These are phyloP conservation scores for Campylomormyrus tamandua DNA, from an alignment of 2,113 vertebrate genomes.

Conservation along the genomic window DNA sequence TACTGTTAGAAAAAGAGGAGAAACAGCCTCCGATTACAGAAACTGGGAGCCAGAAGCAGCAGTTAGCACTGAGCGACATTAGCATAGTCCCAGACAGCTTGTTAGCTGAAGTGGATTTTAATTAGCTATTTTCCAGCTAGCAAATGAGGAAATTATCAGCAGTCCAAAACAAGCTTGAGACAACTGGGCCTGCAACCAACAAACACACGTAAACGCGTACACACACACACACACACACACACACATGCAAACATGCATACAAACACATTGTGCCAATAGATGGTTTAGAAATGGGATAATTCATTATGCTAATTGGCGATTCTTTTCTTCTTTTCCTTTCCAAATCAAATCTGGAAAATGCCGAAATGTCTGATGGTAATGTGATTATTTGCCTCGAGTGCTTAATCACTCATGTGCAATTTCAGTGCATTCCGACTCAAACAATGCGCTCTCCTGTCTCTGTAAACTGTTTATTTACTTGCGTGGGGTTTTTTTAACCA, in stretches of 20 bases:
- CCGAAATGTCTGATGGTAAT: slow-evolving; percentile 21
- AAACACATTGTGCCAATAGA: slow-evolving; percentile 44
- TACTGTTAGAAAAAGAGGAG: slow-evolving; percentile 58
- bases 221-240: slow-evolving; percentile 27
- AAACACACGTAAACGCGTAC: slow-evolving; percentile 31
- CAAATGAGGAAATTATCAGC: slow-evolving; percentile 94
- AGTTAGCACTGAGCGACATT: slow-evolving; percentile 82
- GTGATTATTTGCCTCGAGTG: slow-evolving; percentile 32
- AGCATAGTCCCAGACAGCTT: slow-evolving; percentile 93
- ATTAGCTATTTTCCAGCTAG: slow-evolving; percentile 98
- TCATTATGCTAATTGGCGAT: slow-evolving; percentile 40
- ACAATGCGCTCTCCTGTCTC: slow-evolving; percentile 23
- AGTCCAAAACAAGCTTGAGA: slow-evolving; percentile 85
- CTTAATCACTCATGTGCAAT: slow-evolving; percentile 40
- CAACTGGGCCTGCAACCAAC: slow-evolving; percentile 71
- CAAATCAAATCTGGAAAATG: slow-evolving; percentile 34
- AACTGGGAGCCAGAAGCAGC: slow-evolving; percentile 76
- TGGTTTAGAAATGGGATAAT: slow-evolving; percentile 46
- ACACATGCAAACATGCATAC: slow-evolving; percentile 13
- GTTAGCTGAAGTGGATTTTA: slow-evolving; percentile 98
- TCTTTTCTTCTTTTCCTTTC: slow-evolving; percentile 31
- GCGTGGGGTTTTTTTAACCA: slow-evolving; percentile 26
- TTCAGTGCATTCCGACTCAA: slow-evolving; percentile 22
- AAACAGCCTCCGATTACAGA: slow-evolving; percentile 73
- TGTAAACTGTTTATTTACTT: slow-evolving; percentile 24